Percentiles rank a stretch among this genome's conserved stretches.
Conservation (phyloP, 2,888 invertebrate species). For the Gisinianus flammeolus region DNA sequence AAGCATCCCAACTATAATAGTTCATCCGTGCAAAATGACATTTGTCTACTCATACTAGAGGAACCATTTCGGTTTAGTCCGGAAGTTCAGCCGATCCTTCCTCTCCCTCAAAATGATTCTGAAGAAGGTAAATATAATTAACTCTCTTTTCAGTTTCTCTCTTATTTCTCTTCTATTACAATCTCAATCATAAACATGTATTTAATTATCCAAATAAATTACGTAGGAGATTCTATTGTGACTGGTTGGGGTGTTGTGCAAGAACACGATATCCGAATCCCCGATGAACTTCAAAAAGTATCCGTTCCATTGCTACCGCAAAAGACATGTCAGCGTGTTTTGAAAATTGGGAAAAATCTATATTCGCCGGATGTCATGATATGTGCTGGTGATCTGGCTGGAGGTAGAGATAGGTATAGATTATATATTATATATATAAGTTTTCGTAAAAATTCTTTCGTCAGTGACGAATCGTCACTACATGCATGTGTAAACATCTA, state of each 20-base stretch:
- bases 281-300: constrained; percentile 14
- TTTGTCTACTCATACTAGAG: background rate
- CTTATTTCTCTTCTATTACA: no score
- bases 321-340: background rate
- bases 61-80: background rate
- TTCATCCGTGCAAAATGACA: background rate
- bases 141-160: no score
- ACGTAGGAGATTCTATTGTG: constrained; percentile 1
- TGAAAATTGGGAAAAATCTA: background rate
- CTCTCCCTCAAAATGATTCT: background rate
- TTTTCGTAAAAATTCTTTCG: no score
- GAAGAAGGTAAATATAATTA: background rate
- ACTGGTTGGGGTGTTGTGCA: constrained; percentile 27
- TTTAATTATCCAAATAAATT: no score
- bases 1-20: constrained; percentile 1
- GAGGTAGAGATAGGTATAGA: constrained; percentile 18
- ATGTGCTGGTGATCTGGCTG: constrained; percentile 31
- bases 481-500: no score
- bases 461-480: background rate
- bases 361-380: constrained; percentile 18
- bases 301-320: constrained; percentile 19
- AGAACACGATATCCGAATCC: constrained; percentile 14
- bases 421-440: no score
- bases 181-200: no score
- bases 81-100: background rate